Conservation (phyloP, 2,113 vertebrate genomes). For the Heteronetta atricapilla region DNA sequence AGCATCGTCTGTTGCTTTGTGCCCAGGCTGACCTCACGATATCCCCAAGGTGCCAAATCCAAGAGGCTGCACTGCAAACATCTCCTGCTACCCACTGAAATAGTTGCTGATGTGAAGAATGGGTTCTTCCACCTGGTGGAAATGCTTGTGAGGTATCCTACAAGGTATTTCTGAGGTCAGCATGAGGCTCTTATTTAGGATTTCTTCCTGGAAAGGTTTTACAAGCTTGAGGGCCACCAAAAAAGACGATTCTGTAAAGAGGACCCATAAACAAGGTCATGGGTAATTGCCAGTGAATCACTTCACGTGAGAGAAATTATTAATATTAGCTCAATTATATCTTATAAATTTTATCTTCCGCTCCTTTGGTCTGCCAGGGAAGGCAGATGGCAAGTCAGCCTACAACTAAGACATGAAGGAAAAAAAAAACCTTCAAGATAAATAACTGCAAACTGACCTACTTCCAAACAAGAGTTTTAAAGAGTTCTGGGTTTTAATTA, state of each 20-base stretch:
- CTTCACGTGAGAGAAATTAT: slow-evolving; percentile 54
- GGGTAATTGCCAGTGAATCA: slow-evolving; percentile 31
- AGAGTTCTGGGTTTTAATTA: slow-evolving; percentile 71
- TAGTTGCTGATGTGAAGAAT: neutral
- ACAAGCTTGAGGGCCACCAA: neutral
- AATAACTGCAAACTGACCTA: slow-evolving; percentile 66
- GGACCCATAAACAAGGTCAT: neutral
- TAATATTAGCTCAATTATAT: slow-evolving; percentile 68
- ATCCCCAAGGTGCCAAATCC: neutral
- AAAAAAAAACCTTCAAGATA: slow-evolving; percentile 62
- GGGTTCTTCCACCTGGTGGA: too few species aligned
- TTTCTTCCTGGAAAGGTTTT: neutral
- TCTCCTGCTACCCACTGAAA: neutral
- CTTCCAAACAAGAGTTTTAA: slow-evolving; percentile 67
- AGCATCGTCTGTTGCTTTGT: accelerated
- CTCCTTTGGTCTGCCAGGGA: slow-evolving; percentile 71
- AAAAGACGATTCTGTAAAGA: neutral
- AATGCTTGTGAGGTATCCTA: neutral
- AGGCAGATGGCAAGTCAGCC: slow-evolving; percentile 78
- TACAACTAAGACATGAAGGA: slow-evolving; percentile 64
- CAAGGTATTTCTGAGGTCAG: neutral
- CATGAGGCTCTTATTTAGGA: neutral
- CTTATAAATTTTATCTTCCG: slow-evolving; percentile 55
- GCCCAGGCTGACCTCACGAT: accelerated
- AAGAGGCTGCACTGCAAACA: neutral